Evolutionary conservation across 2,113 vertebrate genomes (phyloP).

Genomic region (Takifugu flavidus): DNA sequence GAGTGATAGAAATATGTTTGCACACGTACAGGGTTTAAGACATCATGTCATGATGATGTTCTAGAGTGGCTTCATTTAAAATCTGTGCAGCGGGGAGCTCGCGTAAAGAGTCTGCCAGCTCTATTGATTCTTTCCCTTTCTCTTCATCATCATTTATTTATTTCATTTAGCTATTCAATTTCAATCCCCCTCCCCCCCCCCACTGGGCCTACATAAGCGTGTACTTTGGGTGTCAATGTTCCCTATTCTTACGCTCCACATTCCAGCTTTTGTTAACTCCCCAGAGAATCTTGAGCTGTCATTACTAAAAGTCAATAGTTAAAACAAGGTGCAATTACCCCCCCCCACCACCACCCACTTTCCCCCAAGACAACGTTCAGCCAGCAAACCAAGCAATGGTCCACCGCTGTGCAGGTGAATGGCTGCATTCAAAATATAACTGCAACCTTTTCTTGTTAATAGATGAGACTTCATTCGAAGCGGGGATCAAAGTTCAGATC

Average conservation of each 20-base stretch:
- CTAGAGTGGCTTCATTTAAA: slow-evolving; percentile 48
- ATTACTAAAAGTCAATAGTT: background rate
- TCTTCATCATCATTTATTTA: slow-evolving; percentile 58
- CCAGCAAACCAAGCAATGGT: too few relatives aligned
- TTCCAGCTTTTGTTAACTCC: slow-evolving; percentile 9
- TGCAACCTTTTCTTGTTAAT: slow-evolving; percentile 30
- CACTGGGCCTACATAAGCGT: slow-evolving; percentile 1
- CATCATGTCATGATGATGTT: slow-evolving; percentile 27
- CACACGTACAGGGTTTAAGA: slow-evolving; percentile 18
- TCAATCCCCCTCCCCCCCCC: slow-evolving; percentile 5
- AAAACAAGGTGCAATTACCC: background rate
- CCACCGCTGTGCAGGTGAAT: background rate
- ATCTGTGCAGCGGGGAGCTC: slow-evolving; percentile 37
- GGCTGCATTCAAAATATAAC: slow-evolving; percentile 27
- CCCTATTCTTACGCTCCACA: slow-evolving; percentile 19
- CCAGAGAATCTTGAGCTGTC: slow-evolving; percentile 5
- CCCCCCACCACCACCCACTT: background rate
- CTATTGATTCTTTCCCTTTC: slow-evolving; percentile 61
- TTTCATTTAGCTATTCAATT: slow-evolving; percentile 46
- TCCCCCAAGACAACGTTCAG: background rate
- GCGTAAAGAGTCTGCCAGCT: slow-evolving; percentile 36
- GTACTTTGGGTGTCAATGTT: slow-evolving; percentile 16
- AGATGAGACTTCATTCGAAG: slow-evolving; percentile 98
- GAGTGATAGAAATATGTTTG: slow-evolving; percentile 36
- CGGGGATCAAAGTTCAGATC: slow-evolving; percentile 98